Evolutionary conservation across 1,140 invertebrate species (phyloP).

Genomic region (Drosophila auraria): DNA sequence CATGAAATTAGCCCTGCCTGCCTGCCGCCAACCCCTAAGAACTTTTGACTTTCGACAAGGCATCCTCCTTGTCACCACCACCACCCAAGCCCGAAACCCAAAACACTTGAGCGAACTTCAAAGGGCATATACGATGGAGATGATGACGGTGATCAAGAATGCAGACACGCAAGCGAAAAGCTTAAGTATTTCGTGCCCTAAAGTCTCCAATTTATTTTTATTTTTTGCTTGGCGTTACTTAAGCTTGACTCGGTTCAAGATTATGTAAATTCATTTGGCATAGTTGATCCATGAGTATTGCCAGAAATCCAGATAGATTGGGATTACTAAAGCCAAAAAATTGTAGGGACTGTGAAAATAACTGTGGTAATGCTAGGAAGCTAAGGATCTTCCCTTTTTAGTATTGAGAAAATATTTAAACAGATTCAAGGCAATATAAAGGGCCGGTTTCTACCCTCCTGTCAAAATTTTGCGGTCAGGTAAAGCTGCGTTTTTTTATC

Average conservation of each 20-base stretch:
- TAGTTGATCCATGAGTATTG: background rate
- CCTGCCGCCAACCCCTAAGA: slow-evolving; percentile 37
- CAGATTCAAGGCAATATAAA: too few species aligned
- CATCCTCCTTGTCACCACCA: slow-evolving; percentile 6
- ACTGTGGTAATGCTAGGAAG: too few species aligned
- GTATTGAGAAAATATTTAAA: too few species aligned
- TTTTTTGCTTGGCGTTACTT: slow-evolving; percentile 1
- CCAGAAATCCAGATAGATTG: background rate
- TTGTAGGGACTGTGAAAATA: too few species aligned
- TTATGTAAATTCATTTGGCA: background rate
- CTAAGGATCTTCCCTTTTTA: too few species aligned
- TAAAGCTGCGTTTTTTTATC: too few species aligned
- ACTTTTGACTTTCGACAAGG: slow-evolving; percentile 42
- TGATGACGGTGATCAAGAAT: slow-evolving; percentile 42
- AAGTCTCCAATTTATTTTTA: slow-evolving; percentile 15
- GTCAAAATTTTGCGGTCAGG: too few species aligned
- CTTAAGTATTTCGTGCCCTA: slow-evolving; percentile 40
- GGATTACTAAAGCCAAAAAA: background rate
- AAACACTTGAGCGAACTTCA: slow-evolving; percentile 22
- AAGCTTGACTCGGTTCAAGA: slow-evolving; percentile 1
- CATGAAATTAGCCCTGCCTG: slow-evolving; percentile 42
- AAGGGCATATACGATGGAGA: slow-evolving; percentile 31
- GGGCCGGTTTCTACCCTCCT: too few species aligned
- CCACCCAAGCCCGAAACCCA: background rate
- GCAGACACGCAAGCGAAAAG: slow-evolving; percentile 28